Base-by-base conservation (phyloP, 1,140 invertebrate species). In the Eumaeus atala region DNA sequence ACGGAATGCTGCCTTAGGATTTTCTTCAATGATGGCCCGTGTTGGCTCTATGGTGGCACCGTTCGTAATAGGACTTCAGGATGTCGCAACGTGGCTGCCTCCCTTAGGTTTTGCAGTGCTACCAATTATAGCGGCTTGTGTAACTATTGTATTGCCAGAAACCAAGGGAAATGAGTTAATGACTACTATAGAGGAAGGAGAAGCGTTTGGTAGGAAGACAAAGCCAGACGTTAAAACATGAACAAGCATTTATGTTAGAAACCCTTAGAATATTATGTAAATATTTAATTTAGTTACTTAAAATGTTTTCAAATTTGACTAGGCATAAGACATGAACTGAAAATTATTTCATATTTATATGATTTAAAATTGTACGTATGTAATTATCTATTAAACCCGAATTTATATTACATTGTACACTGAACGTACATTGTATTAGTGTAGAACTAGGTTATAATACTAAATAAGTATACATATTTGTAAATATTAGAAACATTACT, bases 151-250 rank as follows among this genome's bases (percentile, higher is more conserved):
- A 16, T 84, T 95, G 47, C 93, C 93, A 0, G 93, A 96, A 89
- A 96, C 95, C 0, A 88, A 92, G 51, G 91, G 92, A 9, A 89
- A 88, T 63, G 90, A 91, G 44, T 71, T 96, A 37, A 93, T 94
- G 21, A 94, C 95, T 59, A 95, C 93, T 0, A 83, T 95, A 34
- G 91, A 94, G 71, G 93, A 95, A 65, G 93, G 93, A 36, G 93
- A 95, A 84, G 87, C 88, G 36, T 94, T 93, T 74, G 92, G 92
- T 34, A 91, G 91, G 78, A 89, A 86, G 47, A 9, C 18, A 11
- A 42, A 52, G 28, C 12, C 11, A 51, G 47, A 55, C 16, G 53
- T n/a, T 48, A 33, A 48, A 28, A 58, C 48, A 40, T 53, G 28
- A 59, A 44, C 16, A 37, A 28, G 21, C n/a, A n/a, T n/a, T n/a